These are phyloP conservation scores for Zoanthus sociatus DNA, from an alignment of 92 coral and sea anemone species.

Conservation along the genomic window DNA sequence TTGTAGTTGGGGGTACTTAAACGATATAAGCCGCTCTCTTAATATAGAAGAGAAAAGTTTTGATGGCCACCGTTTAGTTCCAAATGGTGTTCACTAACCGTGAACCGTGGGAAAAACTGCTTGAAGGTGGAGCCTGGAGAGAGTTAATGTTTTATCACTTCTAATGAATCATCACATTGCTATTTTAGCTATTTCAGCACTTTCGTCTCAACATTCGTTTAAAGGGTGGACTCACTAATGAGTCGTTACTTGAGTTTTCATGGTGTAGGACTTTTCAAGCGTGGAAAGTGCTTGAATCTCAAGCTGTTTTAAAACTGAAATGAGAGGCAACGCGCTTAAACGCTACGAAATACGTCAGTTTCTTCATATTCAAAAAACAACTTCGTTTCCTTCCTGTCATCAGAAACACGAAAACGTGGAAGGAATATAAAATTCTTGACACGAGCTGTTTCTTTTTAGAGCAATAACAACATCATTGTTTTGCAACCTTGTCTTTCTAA, in stretches of 20 bases:
- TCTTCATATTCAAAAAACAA: not conserved
- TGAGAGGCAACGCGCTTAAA: constrained; percentile 34
- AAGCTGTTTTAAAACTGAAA: not conserved
- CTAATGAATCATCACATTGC: constrained; percentile 23
- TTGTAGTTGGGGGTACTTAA: constrained; percentile 27
- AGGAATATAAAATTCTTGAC: constrained; percentile 11
- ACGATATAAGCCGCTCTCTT: constrained; percentile 39
- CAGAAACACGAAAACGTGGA: not conserved
- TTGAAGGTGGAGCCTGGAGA: not conserved
- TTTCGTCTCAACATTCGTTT: not conserved
- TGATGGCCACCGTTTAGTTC: constrained; percentile 11
- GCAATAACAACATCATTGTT: constrained; percentile 3
- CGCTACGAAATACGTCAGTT: constrained; percentile 14
- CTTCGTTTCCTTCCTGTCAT: constrained; percentile 18
- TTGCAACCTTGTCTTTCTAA: not conserved
- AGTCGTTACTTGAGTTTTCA: constrained; percentile 8
- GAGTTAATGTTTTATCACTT: not conserved
- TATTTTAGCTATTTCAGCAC: constrained; percentile 13
- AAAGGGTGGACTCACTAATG: not conserved
- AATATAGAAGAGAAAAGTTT: constrained; percentile 27
- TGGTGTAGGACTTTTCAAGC: constrained; percentile 7
- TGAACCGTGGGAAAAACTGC: constrained; percentile 39
- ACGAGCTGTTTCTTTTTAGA: not conserved
- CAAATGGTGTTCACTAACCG: not conserved
- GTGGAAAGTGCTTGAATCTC: constrained; percentile 24